Conservation (phyloP, 2,113 vertebrate genomes). For the Macquaria australasica region DNA sequence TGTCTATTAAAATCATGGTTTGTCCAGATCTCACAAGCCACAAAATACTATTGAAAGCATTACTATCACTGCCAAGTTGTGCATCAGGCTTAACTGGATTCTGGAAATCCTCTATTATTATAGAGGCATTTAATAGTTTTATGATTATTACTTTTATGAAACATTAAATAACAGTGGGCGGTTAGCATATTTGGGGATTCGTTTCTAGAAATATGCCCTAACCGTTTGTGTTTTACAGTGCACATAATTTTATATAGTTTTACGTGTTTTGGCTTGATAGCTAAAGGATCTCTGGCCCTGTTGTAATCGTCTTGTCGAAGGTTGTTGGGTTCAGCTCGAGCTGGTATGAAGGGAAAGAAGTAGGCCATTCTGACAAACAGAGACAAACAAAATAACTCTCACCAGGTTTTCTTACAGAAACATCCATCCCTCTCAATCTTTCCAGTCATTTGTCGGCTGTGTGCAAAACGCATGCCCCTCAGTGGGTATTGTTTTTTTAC, state of each 20-base stretch:
- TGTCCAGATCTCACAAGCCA: constrained; percentile 44
- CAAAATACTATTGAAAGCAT: constrained; percentile 29
- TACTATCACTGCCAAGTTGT: constrained; percentile 17
- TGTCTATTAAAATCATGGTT: constrained; percentile 46
- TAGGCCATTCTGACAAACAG: constrained; percentile 22
- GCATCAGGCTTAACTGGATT: constrained; percentile 24
- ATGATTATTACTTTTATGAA: constrained; percentile 21
- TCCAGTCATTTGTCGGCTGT: constrained; percentile 14
- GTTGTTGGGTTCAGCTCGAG: constrained; percentile 4
- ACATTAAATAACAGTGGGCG: constrained; percentile 15
- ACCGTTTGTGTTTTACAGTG: neutral
- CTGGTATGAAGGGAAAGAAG: constrained; percentile 15
- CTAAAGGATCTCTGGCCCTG: constrained; percentile 33
- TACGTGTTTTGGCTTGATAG: neutral
- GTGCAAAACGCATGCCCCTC: constrained; percentile 15
- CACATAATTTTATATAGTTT: neutral
- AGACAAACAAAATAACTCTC: constrained; percentile 23
- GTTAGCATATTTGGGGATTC: constrained; percentile 6
- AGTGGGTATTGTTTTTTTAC: neutral
- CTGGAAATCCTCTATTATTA: constrained; percentile 26
- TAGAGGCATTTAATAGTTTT: constrained; percentile 22
- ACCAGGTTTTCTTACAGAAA: constrained; percentile 15
- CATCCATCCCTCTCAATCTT: constrained; percentile 17
- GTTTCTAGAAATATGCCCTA: neutral
- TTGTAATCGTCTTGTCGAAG: constrained; percentile 3